Evolutionary conservation across 2,888 invertebrate genomes (phyloP).

Genomic region (Helicoverpa assulta): DNA sequence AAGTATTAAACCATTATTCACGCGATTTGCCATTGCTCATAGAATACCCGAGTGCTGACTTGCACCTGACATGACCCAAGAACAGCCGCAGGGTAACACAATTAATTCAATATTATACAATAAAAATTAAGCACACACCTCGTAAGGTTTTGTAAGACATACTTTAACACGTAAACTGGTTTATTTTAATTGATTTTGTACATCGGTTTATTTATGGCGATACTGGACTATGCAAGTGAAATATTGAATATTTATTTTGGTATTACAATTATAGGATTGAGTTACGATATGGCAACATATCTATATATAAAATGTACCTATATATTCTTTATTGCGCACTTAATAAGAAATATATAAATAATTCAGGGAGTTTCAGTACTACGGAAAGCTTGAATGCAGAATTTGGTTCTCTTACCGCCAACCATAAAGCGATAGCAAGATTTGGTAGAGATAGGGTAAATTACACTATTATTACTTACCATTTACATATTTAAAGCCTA

Average conservation of each 20-base stretch:
- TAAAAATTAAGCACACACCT: conserved; percentile 32
- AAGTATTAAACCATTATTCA: conserved; percentile 22
- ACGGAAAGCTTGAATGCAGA: too few species aligned
- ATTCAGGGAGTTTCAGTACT: too few species aligned
- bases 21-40: conserved; percentile 17
- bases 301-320: too few species aligned
- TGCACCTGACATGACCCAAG: not conserved
- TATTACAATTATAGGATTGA: not conserved
- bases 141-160: conserved; percentile 43
- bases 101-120: conserved; percentile 15
- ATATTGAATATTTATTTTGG: conserved; percentile 4
- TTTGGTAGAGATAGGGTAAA: too few species aligned
- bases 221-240: conserved; percentile 4
- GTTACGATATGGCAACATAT: not conserved
- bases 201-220: conserved; percentile 48
- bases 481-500: too few species aligned
- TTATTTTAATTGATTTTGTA: conserved; percentile 57
- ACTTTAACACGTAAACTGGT: conserved; percentile 54
- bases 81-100: conserved; percentile 31
- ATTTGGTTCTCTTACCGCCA: too few species aligned
- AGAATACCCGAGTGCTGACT: conserved; percentile 28
- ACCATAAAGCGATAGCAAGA: too few species aligned
- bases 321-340: too few species aligned
- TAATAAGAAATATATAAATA: too few species aligned
- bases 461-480: too few species aligned